Conservation (phyloP, 2,113 vertebrate genomes). For the Bubalus kerabau region DNA sequence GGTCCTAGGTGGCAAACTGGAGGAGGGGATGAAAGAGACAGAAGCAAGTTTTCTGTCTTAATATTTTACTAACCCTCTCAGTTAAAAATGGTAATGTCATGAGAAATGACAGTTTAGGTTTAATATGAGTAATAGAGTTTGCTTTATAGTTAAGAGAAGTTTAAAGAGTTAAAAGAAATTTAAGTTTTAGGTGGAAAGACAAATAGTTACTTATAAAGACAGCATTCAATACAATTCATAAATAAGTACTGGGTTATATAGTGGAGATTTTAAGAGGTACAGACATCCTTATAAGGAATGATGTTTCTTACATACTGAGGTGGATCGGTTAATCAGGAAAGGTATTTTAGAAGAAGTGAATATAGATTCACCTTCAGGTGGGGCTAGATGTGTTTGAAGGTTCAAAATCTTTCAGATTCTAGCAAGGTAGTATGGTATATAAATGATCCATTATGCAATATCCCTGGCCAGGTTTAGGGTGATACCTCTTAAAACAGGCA, state of each 20-base stretch:
- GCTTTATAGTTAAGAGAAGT: slow-evolving; percentile 68
- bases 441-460: neutral
- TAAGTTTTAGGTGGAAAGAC: neutral
- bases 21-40: slow-evolving; percentile 66
- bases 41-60: slow-evolving; percentile 77
- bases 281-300: slow-evolving; percentile 13
- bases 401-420: neutral
- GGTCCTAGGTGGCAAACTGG: slow-evolving; percentile 60
- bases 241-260: neutral
- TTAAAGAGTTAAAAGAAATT: neutral
- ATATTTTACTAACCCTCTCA: slow-evolving; percentile 78
- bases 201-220: neutral
- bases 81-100: slow-evolving; percentile 59
- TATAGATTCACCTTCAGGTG: neutral
- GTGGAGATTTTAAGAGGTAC: neutral
- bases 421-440: neutral
- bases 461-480: neutral
- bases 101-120: slow-evolving; percentile 72
- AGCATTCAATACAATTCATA: neutral
- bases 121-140: slow-evolving; percentile 67
- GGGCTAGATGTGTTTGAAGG: neutral
- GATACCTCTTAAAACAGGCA: neutral
- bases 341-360: neutral
- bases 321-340: neutral
- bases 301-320: neutral